phyloP scores from a whole-genome alignment of 2,113 vertebrate species.

The Campylorhamphus procurvoides region DNA sequence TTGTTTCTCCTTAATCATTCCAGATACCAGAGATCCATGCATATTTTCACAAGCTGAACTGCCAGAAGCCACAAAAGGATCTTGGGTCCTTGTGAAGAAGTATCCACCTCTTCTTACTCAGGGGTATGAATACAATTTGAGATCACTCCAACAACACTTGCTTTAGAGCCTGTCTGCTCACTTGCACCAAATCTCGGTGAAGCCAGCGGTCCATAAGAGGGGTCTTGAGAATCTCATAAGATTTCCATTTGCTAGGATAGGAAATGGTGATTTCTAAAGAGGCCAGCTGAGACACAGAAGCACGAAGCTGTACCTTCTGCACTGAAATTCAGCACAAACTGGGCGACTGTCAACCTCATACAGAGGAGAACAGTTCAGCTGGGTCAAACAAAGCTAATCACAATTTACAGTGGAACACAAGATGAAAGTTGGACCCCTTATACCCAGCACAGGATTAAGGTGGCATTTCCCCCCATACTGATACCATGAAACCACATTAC shows the following conservation, averaged over 20 bases:
- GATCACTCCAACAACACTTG: neutral
- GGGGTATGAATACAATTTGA: neutral
- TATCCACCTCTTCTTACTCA: neutral
- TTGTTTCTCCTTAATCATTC: constrained; percentile 45
- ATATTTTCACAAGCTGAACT: constrained; percentile 45
- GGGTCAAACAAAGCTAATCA: neutral
- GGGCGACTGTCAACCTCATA: neutral
- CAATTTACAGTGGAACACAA: neutral
- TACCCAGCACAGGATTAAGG: neutral
- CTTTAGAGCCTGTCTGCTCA: neutral
- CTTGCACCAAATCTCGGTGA: neutral
- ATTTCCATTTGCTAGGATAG: neutral
- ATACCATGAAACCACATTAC: constrained; percentile 40
- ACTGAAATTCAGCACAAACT: neutral
- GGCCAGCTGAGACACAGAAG: neutral
- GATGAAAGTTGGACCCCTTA: neutral
- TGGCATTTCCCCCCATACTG: neutral
- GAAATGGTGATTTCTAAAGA: neutral
- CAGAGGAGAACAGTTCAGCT: neutral
- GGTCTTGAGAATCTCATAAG: neutral
- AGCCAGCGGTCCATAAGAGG: neutral
- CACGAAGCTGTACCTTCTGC: neutral
- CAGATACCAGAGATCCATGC: neutral
- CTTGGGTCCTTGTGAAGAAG: constrained; percentile 5
- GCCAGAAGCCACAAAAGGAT: constrained; percentile 28